Percentiles rank a stretch among this genome's conserved stretches.
Conservation (phyloP, 2,888 invertebrate species). For the Agrochola lota region DNA sequence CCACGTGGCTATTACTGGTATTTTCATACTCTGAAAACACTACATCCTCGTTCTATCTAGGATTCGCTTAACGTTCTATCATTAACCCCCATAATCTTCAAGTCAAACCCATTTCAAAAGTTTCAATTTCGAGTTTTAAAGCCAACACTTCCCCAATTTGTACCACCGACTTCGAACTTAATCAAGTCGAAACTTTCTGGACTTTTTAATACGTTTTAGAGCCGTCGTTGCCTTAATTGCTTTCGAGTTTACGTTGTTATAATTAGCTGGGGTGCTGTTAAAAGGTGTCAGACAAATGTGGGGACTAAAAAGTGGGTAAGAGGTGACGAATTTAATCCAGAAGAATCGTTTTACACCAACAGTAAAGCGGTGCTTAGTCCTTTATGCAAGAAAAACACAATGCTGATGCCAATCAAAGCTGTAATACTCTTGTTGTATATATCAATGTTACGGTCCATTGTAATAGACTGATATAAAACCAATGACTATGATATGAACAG, state of each 20-base stretch:
- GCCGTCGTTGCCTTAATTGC: conserved; percentile 27
- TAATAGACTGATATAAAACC: neutral
- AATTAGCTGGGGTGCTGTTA: conserved; percentile 23
- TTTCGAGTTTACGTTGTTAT: conserved; percentile 28
- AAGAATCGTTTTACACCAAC: neutral
- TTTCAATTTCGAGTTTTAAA: conserved; percentile 12
- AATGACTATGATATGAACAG: neutral
- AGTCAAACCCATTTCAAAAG: conserved; percentile 22
- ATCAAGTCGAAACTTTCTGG: conserved; percentile 46
- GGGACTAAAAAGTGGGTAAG: neutral
- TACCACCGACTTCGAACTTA: conserved; percentile 23
- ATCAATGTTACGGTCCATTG: neutral
- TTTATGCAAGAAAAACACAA: neutral
- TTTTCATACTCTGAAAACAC: too few relatives aligned
- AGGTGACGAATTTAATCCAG: neutral
- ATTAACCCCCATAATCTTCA: conserved; percentile 2
- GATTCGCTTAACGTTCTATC: neutral
- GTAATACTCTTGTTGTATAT: neutral
- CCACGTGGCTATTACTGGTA: too few relatives aligned
- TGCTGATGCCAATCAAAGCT: neutral
- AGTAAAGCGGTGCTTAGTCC: neutral
- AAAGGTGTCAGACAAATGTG: neutral
- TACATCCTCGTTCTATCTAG: too few relatives aligned
- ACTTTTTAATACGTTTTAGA: conserved; percentile 19
- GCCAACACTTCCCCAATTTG: conserved; percentile 36